Evolutionary conservation across 1,140 invertebrate genomes (phyloP).

Genomic region (Proctacanthus coquilletti): DNA sequence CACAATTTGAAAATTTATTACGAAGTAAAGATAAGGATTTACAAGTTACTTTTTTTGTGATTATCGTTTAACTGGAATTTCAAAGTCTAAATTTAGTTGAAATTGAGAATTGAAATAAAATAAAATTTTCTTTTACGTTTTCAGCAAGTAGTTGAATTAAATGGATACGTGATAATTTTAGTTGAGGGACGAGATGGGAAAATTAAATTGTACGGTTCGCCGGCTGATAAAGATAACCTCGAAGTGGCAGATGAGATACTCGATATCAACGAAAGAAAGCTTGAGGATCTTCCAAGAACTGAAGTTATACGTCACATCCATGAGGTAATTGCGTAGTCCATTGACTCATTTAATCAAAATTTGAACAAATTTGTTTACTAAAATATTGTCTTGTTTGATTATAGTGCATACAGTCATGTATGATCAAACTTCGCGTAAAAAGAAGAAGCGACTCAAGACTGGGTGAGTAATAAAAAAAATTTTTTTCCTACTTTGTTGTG

Average conservation of each 20-base stretch:
- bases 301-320: slow-evolving; percentile 89
- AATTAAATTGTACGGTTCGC: slow-evolving; percentile 92
- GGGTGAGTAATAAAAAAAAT: slow-evolving; percentile 72
- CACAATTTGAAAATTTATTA: too few relatives aligned
- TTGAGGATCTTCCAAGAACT: slow-evolving; percentile 74
- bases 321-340: slow-evolving; percentile 44
- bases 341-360: slow-evolving; percentile 2
- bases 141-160: slow-evolving; percentile 66
- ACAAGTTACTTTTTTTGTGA: too few relatives aligned
- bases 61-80: too few relatives aligned
- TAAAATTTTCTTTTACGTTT: slow-evolving; percentile 1
- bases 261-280: slow-evolving; percentile 81
- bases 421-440: slow-evolving; percentile 84
- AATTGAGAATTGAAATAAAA: not conserved
- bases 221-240: slow-evolving; percentile 81
- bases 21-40: too few relatives aligned
- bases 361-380: slow-evolving; percentile 4
- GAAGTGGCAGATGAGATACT: slow-evolving; percentile 92
- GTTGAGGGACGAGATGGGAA: slow-evolving; percentile 86
- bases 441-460: slow-evolving; percentile 68
- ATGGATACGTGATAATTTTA: slow-evolving; percentile 90
- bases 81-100: too few relatives aligned
- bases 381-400: slow-evolving; percentile 21
- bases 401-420: slow-evolving; percentile 85
- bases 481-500: too few relatives aligned